Conservation (phyloP, 2,113 vertebrate species). For the Trogon surrucura region DNA sequence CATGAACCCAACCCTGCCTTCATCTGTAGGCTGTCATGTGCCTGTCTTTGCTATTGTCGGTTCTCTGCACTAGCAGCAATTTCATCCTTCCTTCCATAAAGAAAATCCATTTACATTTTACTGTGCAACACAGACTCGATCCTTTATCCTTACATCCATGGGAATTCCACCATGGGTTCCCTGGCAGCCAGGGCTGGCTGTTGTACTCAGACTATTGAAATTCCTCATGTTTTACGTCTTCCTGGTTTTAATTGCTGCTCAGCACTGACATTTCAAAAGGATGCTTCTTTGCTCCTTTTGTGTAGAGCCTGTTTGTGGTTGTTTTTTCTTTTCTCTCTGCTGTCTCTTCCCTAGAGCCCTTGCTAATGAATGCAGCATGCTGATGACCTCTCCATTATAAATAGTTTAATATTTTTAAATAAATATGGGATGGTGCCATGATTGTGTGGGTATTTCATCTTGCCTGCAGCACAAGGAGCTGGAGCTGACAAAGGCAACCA, state of each 20-base stretch:
- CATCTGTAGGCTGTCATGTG: rapidly evolving
- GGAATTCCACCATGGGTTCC: neutral
- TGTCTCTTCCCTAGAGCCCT: constrained; percentile 29
- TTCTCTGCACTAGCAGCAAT: neutral
- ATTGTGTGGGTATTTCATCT: constrained; percentile 36
- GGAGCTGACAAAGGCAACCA: constrained; percentile 3
- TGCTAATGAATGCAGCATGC: constrained; percentile 33
- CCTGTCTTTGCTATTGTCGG: neutral
- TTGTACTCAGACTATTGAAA: neutral
- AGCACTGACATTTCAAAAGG: constrained; percentile 26
- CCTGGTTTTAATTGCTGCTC: neutral
- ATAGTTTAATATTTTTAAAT: constrained; percentile 60
- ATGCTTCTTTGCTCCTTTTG: neutral
- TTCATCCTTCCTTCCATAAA: neutral
- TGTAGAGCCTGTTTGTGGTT: neutral
- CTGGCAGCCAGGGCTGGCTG: neutral
- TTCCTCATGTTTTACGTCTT: neutral
- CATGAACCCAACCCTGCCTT: neutral
- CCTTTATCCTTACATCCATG: neutral
- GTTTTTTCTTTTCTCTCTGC: neutral
- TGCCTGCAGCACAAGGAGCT: constrained; percentile 27
- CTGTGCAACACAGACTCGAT: neutral
- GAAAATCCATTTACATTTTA: neutral
- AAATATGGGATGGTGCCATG: constrained; percentile 34
- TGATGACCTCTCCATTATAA: constrained; percentile 49